A percentile compares a stretch with the other conserved stretches of the same genome.
Evolutionary conservation across 2,888 invertebrate genomes (phyloP).

Genomic region (Ectemnius lituratus): DNA sequence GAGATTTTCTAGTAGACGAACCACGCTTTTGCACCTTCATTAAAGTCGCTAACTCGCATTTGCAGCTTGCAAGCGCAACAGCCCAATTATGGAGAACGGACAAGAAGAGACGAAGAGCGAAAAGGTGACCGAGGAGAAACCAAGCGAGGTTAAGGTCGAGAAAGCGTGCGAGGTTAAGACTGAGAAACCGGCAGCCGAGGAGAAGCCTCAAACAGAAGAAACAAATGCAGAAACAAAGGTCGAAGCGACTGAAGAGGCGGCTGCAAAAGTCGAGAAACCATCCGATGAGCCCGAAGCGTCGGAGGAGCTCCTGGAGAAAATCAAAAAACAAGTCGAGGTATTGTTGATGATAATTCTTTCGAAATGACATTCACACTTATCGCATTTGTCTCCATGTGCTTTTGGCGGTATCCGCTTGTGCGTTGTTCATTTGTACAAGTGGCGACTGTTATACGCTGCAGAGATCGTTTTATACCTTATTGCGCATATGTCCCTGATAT

Average conservation of each 20-base stretch:
- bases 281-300: constrained; percentile 42
- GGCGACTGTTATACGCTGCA: no score
- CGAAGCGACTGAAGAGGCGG: neutral
- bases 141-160: neutral
- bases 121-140: constrained; percentile 24
- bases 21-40: no score
- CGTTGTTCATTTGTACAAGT: no score
- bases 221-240: neutral
- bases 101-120: constrained; percentile 47
- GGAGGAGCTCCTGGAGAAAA: constrained; percentile 62
- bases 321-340: constrained; percentile 71
- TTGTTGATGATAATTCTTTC: neutral
- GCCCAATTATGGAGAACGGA: constrained; percentile 62
- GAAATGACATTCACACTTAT: neutral
- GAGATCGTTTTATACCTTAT: no score
- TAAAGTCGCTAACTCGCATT: no score
- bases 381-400: no score
- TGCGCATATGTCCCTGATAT: neutral
- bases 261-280: no score
- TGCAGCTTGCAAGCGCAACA: no score
- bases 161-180: constrained; percentile 50
- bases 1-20: no score
- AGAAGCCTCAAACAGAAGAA: constrained; percentile 18
- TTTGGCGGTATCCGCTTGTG: no score
- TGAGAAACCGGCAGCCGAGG: constrained; percentile 35